Conservation (phyloP, 1,140 invertebrate genomes). For the Phocides pigmalion region DNA sequence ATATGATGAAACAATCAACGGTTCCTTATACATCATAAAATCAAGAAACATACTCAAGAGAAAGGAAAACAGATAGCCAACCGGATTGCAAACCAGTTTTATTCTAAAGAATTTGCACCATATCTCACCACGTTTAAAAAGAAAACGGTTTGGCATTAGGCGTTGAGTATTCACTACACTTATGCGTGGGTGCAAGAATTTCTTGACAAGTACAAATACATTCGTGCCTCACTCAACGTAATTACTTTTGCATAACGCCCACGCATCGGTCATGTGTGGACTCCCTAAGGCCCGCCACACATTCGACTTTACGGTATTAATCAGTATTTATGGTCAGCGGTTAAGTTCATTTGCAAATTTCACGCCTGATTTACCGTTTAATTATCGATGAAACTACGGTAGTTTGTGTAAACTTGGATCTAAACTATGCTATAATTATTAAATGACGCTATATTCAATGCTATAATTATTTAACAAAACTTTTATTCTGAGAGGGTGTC, state of each 20-base stretch:
- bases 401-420: neutral
- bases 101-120: constrained; percentile 11
- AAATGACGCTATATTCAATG: too few species aligned
- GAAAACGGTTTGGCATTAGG: constrained; percentile 2
- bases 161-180: constrained; percentile 5
- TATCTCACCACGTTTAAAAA: constrained; percentile 11
- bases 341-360: constrained; percentile 13
- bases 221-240: constrained; percentile 16
- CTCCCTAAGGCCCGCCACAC: constrained; percentile 5
- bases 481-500: too few species aligned
- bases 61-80: neutral
- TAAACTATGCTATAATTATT: too few species aligned
- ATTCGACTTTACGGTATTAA: constrained; percentile 4
- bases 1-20: too few species aligned
- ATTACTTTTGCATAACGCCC: constrained; percentile 27
- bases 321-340: constrained; percentile 5
- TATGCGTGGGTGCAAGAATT: constrained; percentile 17
- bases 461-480: too few species aligned
- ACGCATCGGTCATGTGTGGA: constrained; percentile 3
- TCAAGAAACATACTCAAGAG: neutral
- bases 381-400: constrained; percentile 10
- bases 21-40: neutral
- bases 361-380: constrained; percentile 11
- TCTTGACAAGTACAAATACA: constrained; percentile 27
- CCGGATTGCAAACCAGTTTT: constrained; percentile 1